A percentile compares a stretch with the other conserved stretches of the same genome.
Conservation (phyloP, 1,140 invertebrate genomes). For the Microplitis demolitor region DNA sequence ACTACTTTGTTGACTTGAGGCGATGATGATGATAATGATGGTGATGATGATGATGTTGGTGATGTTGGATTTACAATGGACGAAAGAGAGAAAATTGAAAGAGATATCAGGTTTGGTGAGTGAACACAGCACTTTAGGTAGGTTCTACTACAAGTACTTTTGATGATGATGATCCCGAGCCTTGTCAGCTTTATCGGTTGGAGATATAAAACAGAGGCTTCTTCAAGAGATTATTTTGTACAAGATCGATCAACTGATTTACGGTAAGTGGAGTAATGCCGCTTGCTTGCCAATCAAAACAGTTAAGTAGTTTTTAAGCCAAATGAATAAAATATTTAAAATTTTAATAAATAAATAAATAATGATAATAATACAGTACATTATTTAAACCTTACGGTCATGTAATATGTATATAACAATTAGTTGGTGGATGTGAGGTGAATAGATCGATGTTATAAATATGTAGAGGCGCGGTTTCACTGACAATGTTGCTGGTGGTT, state of each 20-base stretch:
- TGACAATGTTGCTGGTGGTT: slow-evolving; percentile 14
- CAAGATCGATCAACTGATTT: slow-evolving; percentile 54
- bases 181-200: not conserved
- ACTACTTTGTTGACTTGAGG: slow-evolving; percentile 59
- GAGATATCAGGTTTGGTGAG: slow-evolving; percentile 50
- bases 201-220: slow-evolving; percentile 19
- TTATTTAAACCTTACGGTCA: not conserved
- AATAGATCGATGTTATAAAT: slow-evolving; percentile 5
- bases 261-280: slow-evolving; percentile 30
- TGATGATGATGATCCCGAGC: slow-evolving; percentile 33
- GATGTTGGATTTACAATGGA: slow-evolving; percentile 36
- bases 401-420: not conserved
- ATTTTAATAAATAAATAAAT: not conserved
- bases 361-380: not conserved
- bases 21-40: slow-evolving; percentile 31
- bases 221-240: slow-evolving; percentile 44
- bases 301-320: not conserved
- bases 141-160: slow-evolving; percentile 48
- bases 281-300: slow-evolving; percentile 22
- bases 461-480: slow-evolving; percentile 2
- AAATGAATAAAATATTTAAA: not conserved
- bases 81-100: too few relatives aligned
- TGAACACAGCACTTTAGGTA: slow-evolving; percentile 49
- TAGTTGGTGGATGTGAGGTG: not conserved
- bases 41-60: slow-evolving; percentile 31